Evolutionary conservation across 1,140 invertebrate genomes (phyloP).

Genomic region (Anoplophora glabripennis): DNA sequence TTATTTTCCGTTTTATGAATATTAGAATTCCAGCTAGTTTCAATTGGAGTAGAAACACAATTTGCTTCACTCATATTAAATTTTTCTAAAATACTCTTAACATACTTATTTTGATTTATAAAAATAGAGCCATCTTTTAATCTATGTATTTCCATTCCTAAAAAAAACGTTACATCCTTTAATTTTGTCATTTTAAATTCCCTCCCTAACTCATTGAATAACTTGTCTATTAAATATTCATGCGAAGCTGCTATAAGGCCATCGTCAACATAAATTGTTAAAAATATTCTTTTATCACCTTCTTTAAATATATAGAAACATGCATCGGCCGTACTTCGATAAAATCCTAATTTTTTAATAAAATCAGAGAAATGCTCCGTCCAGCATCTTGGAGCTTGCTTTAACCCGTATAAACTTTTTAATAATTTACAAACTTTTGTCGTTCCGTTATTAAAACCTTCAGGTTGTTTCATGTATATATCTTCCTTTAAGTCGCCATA

Average conservation of each 20-base stretch:
- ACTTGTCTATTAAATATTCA: conserved; percentile 7
- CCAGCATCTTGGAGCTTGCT: conserved; percentile 48
- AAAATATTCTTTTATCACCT: conserved; percentile 33
- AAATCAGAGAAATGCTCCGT: conserved; percentile 34
- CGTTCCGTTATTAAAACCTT: conserved; percentile 29
- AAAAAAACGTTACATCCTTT: background rate
- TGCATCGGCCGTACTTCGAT: conserved; percentile 40
- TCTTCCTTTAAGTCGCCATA: too few species aligned
- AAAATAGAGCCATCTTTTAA: too few species aligned
- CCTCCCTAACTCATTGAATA: conserved; percentile 6
- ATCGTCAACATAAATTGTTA: conserved; percentile 53
- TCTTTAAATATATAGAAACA: conserved; percentile 43
- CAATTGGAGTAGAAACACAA: conserved; percentile 7
- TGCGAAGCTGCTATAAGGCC: conserved; percentile 35
- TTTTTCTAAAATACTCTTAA: background rate
- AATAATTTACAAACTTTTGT: conserved; percentile 40
- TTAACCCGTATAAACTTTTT: conserved; percentile 49
- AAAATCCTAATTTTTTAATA: conserved; percentile 44
- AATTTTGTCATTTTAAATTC: conserved; percentile 20
- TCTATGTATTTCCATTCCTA: conserved; percentile 1
- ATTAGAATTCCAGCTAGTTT: background rate
- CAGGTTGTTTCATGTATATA: too few species aligned
- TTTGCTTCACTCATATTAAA: background rate
- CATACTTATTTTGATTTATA: too few species aligned
- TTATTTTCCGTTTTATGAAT: too few species aligned